Base-by-base conservation (phyloP, 1,140 invertebrate species). In the Wasmannia auropunctata region DNA sequence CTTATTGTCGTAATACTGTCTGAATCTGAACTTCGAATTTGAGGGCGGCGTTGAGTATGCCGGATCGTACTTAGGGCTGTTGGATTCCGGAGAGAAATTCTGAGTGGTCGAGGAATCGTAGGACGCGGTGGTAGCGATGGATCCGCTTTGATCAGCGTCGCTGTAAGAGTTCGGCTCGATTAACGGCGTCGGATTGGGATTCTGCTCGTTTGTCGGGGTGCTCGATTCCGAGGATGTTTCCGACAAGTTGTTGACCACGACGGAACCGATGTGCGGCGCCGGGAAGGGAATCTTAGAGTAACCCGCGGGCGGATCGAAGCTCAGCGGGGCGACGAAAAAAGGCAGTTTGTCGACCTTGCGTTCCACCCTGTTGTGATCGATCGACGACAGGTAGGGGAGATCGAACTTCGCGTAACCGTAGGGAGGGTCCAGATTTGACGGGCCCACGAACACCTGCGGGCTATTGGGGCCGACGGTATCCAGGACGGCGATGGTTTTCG, bases 261-360 rank as follows among this genome's bases (percentile, higher is more conserved):
- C 97, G 1, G 97, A 98, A 3, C 98, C 98, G 4, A 98, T 97
- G 93, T 98, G 98, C 2, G 98, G 98, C 0, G 97, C 97, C 1
- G 98, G 98, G 91, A 98, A 96, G 0, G 97, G 96, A 77, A 98
- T 98, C 93, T 98, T 98, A 0, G 97, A 97, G 91, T 97, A 98
- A 16, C 97, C 97, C 19, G 96, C 95, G 0, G 97, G 97, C 31
- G 97, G 97, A 87, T 97, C 97, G 88, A 98, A 98, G 89, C 97
- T 98, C 11, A 98, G 92, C 1, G 98, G 97, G 3, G 98, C 98
- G 0, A 98, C 97, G 75, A 98, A 98, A 93, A 98, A 98, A 11
- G 98, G 97, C 1, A 97, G 88, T 87, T 97, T 96, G 62, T 97
- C 96, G 1, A 97, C 96, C 93, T 97, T 97, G 69, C 96, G 96